Percentiles rank a stretch among this genome's conserved stretches.
Conservation (phyloP, 2,888 invertebrate species). For the Oegoconia quadripuncta region DNA sequence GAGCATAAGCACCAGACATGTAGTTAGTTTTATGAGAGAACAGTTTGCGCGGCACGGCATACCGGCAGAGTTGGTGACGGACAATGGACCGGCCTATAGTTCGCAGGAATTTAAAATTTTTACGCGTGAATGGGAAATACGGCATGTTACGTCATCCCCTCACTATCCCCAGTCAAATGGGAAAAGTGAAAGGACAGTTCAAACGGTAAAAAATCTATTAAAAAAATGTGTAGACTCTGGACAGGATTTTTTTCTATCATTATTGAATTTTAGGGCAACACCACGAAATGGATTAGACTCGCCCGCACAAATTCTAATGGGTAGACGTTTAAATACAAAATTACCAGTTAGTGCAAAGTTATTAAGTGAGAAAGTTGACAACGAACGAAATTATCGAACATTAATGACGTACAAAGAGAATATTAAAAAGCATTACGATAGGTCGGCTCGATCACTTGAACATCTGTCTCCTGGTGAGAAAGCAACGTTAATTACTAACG, state of each 20-base stretch:
- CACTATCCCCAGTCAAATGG: constrained; percentile 10
- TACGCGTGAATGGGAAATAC: constrained; percentile 4
- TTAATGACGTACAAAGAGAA: constrained; percentile 2
- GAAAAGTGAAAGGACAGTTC: constrained; percentile 3
- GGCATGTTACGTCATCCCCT: constrained; percentile 12
- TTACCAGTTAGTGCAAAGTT: neutral
- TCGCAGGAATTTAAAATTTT: constrained; percentile 6
- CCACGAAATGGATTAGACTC: constrained; percentile 14
- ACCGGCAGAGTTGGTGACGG: constrained; percentile 12
- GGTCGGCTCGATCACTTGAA: neutral
- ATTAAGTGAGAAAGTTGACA: constrained; percentile 6
- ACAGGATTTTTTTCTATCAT: constrained; percentile 12
- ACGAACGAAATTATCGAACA: constrained; percentile 6
- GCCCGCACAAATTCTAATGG: constrained; percentile 18
- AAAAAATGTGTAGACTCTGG: constrained; percentile 7
- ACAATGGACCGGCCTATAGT: constrained; percentile 14
- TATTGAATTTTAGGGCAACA: constrained; percentile 16
- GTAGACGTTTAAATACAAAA: constrained; percentile 13
- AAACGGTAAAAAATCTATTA: constrained; percentile 2
- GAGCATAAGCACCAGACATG: neutral
- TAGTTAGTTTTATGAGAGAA: constrained; percentile 8
- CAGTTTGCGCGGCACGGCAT: constrained; percentile 17
- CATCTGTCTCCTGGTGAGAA: constrained; percentile 1
- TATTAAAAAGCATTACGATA: constrained; percentile 1
- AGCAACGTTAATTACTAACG: neutral